A percentile compares a stretch with the other conserved stretches of the same genome.
These are phyloP conservation scores for Semnopithecus entellus DNA, from an alignment of 2,113 vertebrate species.

Conservation along the genomic window DNA sequence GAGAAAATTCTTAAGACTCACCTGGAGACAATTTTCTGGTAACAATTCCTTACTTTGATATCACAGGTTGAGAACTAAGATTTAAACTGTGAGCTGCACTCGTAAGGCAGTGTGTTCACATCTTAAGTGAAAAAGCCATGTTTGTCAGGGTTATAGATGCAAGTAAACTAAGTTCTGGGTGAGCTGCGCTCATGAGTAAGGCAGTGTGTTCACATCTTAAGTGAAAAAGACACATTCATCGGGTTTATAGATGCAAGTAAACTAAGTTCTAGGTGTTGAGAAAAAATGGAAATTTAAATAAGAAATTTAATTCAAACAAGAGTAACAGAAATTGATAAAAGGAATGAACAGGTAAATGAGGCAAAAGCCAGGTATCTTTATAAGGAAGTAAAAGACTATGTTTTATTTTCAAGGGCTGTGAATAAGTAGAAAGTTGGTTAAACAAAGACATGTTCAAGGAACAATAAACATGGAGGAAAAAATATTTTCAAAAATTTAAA, in stretches of 20 bases:
- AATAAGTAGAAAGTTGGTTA: background rate
- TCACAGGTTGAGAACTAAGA: background rate
- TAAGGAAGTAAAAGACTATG: background rate
- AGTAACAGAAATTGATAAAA: background rate
- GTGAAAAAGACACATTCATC: background rate
- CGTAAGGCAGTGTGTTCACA: too few relatives aligned
- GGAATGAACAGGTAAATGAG: background rate
- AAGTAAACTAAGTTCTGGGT: slow-evolving; percentile 21
- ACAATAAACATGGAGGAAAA: background rate
- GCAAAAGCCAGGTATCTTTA: background rate
- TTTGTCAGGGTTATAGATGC: background rate
- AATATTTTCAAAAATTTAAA: background rate
- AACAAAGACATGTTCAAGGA: background rate
- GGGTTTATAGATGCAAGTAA: background rate
- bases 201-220: too few relatives aligned
- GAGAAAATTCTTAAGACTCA: slow-evolving; percentile 15
- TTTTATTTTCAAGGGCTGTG: background rate
- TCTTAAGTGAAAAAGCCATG: too few relatives aligned
- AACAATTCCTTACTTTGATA: slow-evolving; percentile 18
- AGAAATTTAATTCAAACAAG: slow-evolving; percentile 42
- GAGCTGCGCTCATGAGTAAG: too few relatives aligned
- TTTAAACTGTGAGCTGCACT: background rate
- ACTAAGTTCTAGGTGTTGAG: slow-evolving; percentile 3
- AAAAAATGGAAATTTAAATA: background rate
- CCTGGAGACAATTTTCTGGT: background rate